These are phyloP conservation scores for Saguinus midas DNA, from an alignment of 2,113 vertebrate species.

Conservation along the genomic window DNA sequence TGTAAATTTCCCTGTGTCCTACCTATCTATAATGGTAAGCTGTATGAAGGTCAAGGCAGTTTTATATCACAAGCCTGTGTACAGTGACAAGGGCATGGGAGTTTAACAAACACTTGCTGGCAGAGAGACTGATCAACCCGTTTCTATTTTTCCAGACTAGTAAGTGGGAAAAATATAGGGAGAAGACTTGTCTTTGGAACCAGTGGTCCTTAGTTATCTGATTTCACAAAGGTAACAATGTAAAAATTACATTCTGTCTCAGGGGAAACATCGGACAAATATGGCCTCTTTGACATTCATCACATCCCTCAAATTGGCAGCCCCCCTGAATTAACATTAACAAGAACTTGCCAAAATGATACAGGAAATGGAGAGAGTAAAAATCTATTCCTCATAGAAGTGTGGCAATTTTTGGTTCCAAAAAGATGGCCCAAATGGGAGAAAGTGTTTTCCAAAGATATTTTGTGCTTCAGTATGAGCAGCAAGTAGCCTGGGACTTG, in stretches of 20 bases:
- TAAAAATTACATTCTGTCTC: not conserved
- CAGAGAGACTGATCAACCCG: not conserved
- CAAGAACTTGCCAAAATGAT: not conserved
- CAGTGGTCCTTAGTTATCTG: not conserved
- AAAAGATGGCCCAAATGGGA: not conserved
- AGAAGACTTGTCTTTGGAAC: not conserved
- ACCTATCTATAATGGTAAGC: not conserved
- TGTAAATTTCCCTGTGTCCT: not conserved
- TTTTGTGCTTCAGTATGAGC: not conserved
- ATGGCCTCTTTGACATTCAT: not conserved
- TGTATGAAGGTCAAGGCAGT: not conserved
- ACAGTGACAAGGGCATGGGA: not conserved
- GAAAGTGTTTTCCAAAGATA: slow-evolving; percentile 20
- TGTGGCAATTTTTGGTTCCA: not conserved
- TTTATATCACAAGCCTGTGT: not conserved
- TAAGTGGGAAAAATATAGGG: not conserved
- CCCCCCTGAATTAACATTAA: not conserved
- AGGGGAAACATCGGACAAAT: not conserved
- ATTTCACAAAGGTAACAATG: slow-evolving; percentile 24
- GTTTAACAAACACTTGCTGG: not conserved
- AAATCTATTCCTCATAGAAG: not conserved
- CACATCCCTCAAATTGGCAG: not conserved
- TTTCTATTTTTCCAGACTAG: not conserved
- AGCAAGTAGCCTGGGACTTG: not conserved
- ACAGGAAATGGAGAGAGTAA: not conserved